These are phyloP conservation scores for Phoxinus phoxinus DNA, from an alignment of 2,113 vertebrate species.

Conservation along the genomic window DNA sequence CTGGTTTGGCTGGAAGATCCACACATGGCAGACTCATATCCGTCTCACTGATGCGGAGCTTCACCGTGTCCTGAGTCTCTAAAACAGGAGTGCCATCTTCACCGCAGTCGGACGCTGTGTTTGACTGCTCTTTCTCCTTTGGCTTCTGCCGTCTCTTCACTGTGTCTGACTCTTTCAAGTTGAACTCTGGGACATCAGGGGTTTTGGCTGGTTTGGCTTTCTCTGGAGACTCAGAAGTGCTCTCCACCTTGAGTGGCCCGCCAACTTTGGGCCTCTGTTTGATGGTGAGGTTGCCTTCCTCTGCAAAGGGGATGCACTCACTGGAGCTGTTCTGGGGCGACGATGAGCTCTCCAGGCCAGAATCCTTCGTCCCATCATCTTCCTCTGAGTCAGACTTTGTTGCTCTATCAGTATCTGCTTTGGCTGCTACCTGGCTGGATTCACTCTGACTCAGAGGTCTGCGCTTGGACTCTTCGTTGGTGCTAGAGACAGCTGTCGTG, in stretches of 20 bases:
- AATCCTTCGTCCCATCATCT: constrained; percentile 65
- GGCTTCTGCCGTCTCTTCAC: constrained; percentile 91
- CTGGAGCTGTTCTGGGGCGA: constrained; percentile 91
- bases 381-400: constrained; percentile 84
- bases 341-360: constrained; percentile 62
- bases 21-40: constrained; percentile 71
- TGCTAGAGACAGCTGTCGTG: not conserved
- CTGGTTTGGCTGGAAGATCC: constrained; percentile 61
- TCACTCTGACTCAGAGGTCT: constrained; percentile 82
- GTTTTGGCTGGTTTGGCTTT: constrained; percentile 30
- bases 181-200: constrained; percentile 82
- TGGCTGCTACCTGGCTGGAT: constrained; percentile 10
- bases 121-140: constrained; percentile 82
- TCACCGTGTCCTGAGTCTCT: constrained; percentile 38
- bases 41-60: constrained; percentile 71
- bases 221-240: constrained; percentile 60
- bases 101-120: constrained; percentile 64
- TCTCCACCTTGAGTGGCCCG: constrained; percentile 68
- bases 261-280: constrained; percentile 93
- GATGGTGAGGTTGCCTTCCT: constrained; percentile 96
- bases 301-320: constrained; percentile 95
- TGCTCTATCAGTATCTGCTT: constrained; percentile 53
- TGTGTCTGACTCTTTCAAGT: constrained; percentile 94
- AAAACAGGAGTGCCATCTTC: constrained; percentile 35
- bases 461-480: constrained; percentile 64